A percentile compares a stretch with the other conserved stretches of the same genome.
These are phyloP conservation scores for Brachionus rubens DNA, from an alignment of 1,140 invertebrate genomes.

Conservation along the genomic window DNA sequence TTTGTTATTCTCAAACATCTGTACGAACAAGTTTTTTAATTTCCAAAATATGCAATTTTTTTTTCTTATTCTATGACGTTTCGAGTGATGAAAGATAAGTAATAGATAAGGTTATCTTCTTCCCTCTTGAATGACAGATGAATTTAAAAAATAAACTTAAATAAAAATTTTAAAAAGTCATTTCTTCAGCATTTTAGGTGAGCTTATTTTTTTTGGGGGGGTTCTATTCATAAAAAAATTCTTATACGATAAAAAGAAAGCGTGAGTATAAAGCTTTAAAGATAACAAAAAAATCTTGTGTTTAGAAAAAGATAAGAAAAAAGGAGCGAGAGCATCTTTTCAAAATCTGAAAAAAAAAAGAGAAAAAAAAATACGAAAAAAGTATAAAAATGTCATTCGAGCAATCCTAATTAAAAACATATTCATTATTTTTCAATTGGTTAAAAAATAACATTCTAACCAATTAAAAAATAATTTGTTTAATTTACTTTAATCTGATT, in stretches of 20 bases:
- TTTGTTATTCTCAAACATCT: background rate
- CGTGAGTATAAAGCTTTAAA: slow-evolving; percentile 8
- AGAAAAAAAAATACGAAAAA: too few relatives aligned
- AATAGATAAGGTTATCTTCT: slow-evolving; percentile 15
- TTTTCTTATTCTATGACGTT: slow-evolving; percentile 10
- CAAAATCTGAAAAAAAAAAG: too few relatives aligned
- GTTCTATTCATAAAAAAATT: too few relatives aligned
- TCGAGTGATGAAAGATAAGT: background rate
- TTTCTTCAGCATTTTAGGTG: background rate
- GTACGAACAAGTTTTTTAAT: background rate
- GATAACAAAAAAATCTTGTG: too few relatives aligned
- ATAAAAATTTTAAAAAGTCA: background rate
- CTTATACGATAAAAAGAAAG: too few relatives aligned
- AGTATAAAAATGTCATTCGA: too few relatives aligned
- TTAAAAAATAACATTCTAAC: background rate
- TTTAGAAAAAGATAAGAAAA: background rate
- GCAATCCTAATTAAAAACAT: slow-evolving; percentile 25
- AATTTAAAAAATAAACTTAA: too few relatives aligned
- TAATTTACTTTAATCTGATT: background rate
- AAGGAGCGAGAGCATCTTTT: too few relatives aligned
- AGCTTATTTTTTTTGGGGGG: background rate
- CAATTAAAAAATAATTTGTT: slow-evolving; percentile 6
- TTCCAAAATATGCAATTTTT: slow-evolving; percentile 4
- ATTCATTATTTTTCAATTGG: background rate
- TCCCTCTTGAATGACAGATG: slow-evolving; percentile 21